Evolutionary conservation across 2,113 vertebrate species (phyloP).

Genomic region (Bostrychus sinensis): DNA sequence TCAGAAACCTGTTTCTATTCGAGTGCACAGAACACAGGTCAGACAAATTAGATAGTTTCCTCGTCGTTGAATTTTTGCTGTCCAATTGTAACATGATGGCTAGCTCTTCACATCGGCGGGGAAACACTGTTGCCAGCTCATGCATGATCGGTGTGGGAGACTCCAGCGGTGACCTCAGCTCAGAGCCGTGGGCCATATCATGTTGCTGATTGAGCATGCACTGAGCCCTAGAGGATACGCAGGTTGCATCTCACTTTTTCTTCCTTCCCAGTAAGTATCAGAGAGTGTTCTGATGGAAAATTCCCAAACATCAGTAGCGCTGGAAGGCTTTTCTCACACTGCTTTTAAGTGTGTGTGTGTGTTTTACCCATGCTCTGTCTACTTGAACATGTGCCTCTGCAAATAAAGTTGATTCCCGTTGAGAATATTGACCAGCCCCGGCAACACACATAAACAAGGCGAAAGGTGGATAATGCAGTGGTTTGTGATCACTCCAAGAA

Average conservation of each 20-base stretch:
- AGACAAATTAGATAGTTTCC: conserved; percentile 29
- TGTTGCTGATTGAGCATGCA: conserved; percentile 68
- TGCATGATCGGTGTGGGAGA: conserved; percentile 54
- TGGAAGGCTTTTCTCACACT: conserved; percentile 51
- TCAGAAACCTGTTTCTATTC: conserved; percentile 4
- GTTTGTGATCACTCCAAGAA: conserved; percentile 43
- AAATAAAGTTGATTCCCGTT: conserved; percentile 28
- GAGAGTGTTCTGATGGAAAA: conserved; percentile 53
- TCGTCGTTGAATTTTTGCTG: conserved; percentile 30
- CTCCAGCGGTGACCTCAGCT: conserved; percentile 63
- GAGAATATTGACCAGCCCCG: conserved; percentile 48
- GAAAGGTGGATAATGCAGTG: conserved; percentile 21
- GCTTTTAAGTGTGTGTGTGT: conserved; percentile 26
- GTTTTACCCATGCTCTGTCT: not conserved
- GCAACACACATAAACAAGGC: conserved; percentile 5
- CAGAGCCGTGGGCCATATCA: conserved; percentile 62
- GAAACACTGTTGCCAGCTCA: conserved; percentile 52
- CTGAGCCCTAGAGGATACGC: conserved; percentile 54
- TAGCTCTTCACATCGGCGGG: conserved; percentile 39
- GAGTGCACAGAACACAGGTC: conserved; percentile 18
- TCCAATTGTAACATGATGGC: conserved; percentile 30
- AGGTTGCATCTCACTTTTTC: conserved; percentile 57
- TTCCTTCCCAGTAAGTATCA: conserved; percentile 33
- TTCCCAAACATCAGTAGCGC: conserved; percentile 54
- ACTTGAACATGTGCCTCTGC: conserved; percentile 30